Evolutionary conservation across 2,113 vertebrate genomes (phyloP).

Genomic region (Peromyscus maniculatus): DNA sequence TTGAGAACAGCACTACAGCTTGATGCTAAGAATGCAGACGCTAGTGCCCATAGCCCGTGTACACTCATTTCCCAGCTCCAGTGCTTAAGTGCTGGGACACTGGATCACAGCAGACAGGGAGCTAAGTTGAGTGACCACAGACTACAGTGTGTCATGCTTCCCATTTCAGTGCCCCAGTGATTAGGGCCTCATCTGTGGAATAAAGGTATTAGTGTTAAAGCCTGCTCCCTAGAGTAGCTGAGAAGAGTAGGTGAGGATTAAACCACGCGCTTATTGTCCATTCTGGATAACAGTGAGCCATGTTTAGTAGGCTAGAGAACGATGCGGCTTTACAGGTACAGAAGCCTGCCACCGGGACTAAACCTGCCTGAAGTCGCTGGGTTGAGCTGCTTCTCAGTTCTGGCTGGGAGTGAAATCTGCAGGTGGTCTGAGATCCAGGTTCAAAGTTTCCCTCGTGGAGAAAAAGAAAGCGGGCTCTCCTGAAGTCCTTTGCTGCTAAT

Average conservation of each 20-base stretch:
- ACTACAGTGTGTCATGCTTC: too few species aligned
- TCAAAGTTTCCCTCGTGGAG: neutral
- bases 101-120: neutral
- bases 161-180: neutral
- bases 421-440: neutral
- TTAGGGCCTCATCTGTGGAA: neutral
- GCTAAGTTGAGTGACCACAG: neutral
- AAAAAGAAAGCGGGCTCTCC: neutral
- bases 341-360: neutral
- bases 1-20: neutral
- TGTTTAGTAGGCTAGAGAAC: neutral
- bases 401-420: neutral
- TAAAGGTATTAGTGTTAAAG: neutral
- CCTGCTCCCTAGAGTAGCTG: neutral
- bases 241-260: neutral
- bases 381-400: neutral
- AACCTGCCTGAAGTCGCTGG: neutral
- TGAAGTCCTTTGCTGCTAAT: neutral
- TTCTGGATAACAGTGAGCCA: neutral
- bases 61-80: neutral
- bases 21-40: neutral
- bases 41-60: accelerated
- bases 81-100: neutral
- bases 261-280: neutral
- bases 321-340: neutral